Percentiles rank a stretch among this genome's conserved stretches.
phyloP scores from a whole-genome alignment of 1,140 invertebrate genomes.

The Drosophila saltans region DNA sequence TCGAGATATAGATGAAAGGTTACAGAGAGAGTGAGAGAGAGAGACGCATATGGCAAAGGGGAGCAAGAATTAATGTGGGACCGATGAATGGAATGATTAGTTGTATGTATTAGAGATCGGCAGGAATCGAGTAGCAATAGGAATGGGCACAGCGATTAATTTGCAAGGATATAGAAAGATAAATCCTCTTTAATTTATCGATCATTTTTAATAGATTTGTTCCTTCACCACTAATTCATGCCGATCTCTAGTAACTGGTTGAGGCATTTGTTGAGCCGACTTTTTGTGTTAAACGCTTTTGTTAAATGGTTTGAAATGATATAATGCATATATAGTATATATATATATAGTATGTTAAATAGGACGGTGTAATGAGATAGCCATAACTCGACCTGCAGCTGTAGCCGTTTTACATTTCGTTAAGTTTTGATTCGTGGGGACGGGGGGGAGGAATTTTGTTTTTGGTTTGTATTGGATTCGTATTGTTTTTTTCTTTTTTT shows the following conservation, averaged over 20 bases:
- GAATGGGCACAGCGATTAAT: too few relatives aligned
- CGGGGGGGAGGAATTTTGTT: constrained; percentile 1
- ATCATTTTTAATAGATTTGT: too few relatives aligned
- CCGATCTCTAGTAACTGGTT: neutral
- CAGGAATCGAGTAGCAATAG: neutral
- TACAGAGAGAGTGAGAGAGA: neutral
- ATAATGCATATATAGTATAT: neutral
- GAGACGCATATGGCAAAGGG: constrained; percentile 11
- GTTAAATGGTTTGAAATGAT: neutral
- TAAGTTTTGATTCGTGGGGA: neutral
- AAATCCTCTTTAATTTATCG: too few relatives aligned
- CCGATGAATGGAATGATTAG: neutral
- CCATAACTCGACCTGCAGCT: constrained; percentile 7
- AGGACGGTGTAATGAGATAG: neutral
- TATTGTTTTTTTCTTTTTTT: constrained; percentile 6
- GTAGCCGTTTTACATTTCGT: neutral
- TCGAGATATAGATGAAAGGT: neutral
- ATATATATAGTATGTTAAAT: neutral
- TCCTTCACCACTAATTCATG: neutral
- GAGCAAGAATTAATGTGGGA: neutral
- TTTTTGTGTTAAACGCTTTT: too few relatives aligned
- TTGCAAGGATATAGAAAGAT: too few relatives aligned
- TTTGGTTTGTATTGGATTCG: neutral
- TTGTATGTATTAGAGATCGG: neutral
- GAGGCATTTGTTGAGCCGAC: too few relatives aligned